These are phyloP conservation scores for Meteorus cinctellus DNA, from an alignment of 2,888 invertebrate species.

Conservation along the genomic window DNA sequence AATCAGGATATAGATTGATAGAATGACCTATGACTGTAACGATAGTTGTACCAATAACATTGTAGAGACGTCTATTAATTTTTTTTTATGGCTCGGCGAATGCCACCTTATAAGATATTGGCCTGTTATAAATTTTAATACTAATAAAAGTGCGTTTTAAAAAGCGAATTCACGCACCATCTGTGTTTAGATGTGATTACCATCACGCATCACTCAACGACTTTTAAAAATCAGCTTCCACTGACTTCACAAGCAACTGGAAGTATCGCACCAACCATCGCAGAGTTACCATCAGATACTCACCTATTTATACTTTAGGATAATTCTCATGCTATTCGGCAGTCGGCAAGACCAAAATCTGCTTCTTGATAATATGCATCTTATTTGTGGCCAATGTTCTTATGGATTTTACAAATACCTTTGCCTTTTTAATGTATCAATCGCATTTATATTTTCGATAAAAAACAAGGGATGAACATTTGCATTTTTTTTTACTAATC, in stretches of 20 bases:
- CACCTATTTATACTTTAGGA: too few relatives aligned
- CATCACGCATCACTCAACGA: not conserved
- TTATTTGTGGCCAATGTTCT: not conserved
- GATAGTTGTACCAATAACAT: too few relatives aligned
- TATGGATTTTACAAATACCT: not conserved
- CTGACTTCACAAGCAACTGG: not conserved
- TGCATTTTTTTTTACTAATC: not conserved
- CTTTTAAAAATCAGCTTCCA: too few relatives aligned
- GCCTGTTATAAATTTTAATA: not conserved
- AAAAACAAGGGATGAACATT: not conserved
- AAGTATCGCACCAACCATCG: not conserved
- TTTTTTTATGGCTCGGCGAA: not conserved
- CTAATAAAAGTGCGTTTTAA: not conserved
- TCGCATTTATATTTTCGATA: not conserved
- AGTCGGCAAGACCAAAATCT: constrained; percentile 17
- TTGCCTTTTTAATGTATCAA: not conserved
- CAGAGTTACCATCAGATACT: too few relatives aligned
- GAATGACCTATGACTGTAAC: not conserved
- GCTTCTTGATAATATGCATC: not conserved
- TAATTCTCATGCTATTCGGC: not conserved
- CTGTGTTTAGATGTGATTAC: not conserved
- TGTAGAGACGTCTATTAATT: not conserved
- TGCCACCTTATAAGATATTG: not conserved
- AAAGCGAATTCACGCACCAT: not conserved
- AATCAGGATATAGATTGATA: not conserved